Evolutionary conservation across 2,113 vertebrate species (phyloP).

Genomic region (Numida meleagris): DNA sequence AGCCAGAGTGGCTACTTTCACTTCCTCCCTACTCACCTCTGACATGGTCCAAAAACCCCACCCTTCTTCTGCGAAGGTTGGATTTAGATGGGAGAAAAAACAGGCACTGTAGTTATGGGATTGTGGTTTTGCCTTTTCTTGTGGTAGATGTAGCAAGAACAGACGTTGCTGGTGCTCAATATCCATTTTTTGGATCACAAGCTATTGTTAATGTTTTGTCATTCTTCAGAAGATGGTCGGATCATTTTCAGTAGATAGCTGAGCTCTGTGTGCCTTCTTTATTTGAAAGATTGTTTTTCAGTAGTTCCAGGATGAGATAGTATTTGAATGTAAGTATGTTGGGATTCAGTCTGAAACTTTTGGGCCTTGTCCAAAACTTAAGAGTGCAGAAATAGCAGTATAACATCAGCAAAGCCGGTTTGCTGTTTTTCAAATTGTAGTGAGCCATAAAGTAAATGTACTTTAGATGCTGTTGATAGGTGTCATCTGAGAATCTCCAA

Average conservation of each 20-base stretch:
- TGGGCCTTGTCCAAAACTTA: neutral
- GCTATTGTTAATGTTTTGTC: neutral
- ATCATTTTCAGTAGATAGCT: neutral
- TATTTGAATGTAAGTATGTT: neutral
- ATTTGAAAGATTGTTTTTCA: slow-evolving; percentile 2
- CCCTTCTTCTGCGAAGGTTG: neutral
- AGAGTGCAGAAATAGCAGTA: slow-evolving; percentile 5
- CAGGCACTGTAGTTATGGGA: neutral
- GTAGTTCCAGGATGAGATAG: slow-evolving; percentile 3
- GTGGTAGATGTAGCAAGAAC: neutral
- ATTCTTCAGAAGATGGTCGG: neutral
- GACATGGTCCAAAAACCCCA: neutral
- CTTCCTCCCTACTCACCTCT: neutral
- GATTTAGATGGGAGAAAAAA: neutral
- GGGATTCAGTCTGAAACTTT: neutral
- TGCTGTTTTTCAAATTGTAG: neutral
- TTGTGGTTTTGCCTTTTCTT: neutral
- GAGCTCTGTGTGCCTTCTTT: neutral
- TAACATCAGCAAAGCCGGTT: neutral
- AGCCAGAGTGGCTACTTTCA: neutral
- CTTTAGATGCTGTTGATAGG: neutral
- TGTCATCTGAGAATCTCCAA: neutral
- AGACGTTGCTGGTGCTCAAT: neutral
- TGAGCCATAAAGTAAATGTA: neutral
- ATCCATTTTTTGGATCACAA: neutral